These are phyloP conservation scores for Pseudococcus viburni DNA, from an alignment of 2,888 invertebrate genomes.

Conservation along the genomic window DNA sequence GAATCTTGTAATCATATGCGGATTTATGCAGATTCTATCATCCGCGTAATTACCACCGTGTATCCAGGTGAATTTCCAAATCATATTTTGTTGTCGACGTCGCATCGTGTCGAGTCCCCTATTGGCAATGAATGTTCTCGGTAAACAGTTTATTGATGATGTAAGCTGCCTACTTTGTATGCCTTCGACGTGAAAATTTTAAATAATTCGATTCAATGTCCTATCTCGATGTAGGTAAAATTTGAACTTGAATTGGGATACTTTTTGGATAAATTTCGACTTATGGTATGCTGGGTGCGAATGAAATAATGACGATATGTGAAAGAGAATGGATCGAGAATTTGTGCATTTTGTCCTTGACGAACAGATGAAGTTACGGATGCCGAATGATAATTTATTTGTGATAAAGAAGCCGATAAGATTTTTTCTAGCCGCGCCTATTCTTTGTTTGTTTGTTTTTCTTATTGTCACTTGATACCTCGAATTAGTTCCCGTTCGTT, in stretches of 20 bases:
- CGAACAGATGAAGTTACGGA: conserved; percentile 9
- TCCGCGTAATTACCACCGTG: too few species aligned
- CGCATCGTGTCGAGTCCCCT: too few species aligned
- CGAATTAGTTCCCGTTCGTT: background rate
- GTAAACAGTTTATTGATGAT: too few species aligned
- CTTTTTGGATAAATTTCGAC: background rate
- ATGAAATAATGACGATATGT: background rate
- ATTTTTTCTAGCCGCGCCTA: background rate
- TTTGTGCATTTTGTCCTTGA: background rate
- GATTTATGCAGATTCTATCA: too few species aligned
- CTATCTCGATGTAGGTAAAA: background rate
- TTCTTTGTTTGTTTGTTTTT: conserved; percentile 6
- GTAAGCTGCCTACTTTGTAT: background rate
- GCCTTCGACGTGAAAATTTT: background rate
- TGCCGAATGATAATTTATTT: conserved; percentile 15
- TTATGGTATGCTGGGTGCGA: background rate
- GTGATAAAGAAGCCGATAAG: conserved; percentile 1
- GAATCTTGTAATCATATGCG: too few species aligned
- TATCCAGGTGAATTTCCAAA: too few species aligned
- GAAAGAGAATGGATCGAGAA: background rate
- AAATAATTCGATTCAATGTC: background rate
- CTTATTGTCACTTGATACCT: background rate
- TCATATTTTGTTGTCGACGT: too few species aligned
- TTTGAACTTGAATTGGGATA: background rate
- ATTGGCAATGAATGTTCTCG: too few species aligned